Conservation (phyloP, 2,113 vertebrate genomes). For the Trematomus loennbergii region DNA sequence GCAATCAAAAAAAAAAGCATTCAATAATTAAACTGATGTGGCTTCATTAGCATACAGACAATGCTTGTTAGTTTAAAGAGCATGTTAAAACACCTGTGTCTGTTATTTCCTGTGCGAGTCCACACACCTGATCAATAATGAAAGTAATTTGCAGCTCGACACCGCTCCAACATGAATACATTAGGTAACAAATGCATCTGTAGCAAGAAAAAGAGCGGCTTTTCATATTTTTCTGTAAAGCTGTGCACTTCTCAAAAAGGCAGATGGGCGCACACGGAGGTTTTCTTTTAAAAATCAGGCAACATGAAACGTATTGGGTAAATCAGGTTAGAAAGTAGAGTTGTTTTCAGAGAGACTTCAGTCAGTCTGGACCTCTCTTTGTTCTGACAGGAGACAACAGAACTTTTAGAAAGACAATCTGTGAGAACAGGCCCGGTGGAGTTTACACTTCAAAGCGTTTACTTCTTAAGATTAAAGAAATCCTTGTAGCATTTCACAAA, state of each 20-base stretch:
- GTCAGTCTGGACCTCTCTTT: slow-evolving; percentile 27
- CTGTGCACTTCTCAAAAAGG: slow-evolving; percentile 17
- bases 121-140: neutral
- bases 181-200: neutral
- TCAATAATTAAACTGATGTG: neutral
- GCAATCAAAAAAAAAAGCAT: neutral
- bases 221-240: slow-evolving; percentile 18
- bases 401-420: slow-evolving; percentile 14
- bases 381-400: slow-evolving; percentile 28
- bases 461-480: neutral
- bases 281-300: slow-evolving; percentile 7
- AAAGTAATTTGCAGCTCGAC: neutral
- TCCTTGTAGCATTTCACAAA: neutral
- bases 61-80: neutral
- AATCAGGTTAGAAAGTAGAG: neutral
- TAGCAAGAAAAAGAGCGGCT: neutral
- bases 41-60: neutral
- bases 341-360: neutral
- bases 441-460: neutral
- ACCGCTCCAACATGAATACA: neutral
- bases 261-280: neutral
- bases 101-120: neutral
- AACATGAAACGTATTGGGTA: neutral
- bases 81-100: neutral
- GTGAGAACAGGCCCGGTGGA: neutral